Base-by-base conservation (phyloP, 2,888 invertebrate species). In the Fissipunctia ypsillon region DNA sequence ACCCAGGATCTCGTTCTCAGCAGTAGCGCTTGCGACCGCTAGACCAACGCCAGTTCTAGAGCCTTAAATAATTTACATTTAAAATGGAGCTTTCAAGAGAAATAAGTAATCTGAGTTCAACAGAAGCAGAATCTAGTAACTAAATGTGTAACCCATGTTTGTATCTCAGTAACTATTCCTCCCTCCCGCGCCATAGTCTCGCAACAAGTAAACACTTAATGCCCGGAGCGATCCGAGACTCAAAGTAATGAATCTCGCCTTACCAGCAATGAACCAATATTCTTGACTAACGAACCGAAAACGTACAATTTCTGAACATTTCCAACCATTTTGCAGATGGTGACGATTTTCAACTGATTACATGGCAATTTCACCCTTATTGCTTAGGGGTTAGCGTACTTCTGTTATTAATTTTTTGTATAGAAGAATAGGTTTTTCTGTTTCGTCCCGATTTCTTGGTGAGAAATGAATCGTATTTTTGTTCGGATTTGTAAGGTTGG, bases 351-450 rank as follows among this genome's bases (percentile, higher is more conserved):
- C 88, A 90, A 84, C 78, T 89, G 90, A 91, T 91, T 91, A 89
- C 91, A 91, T 89, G 90, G 90, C 91, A 94, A 93, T 92, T 93
- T 93, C 91, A 90, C 86, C 90, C 90, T 91, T 92, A 92, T 89
- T 91, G 87, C 91, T 85, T 87, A 82, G 80, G 69, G 82, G 81
- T 78, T 86, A 88, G 88, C 89, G 86, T 74, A 81, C 81, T 79
- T 76, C 76, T 83, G 77, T 84, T 87, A 88, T 89, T 90, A 90
- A 89, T 91, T 90, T 91, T 81, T 80, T 66, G 71, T 60, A 66
- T 71, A 78, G 73, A 87, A 85, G 65, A 85, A 79, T 78, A 54
- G 70, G 69, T 73, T 78, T 78, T 85, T 85, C 64, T 73, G 69
- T 80, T 84, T 75, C 64, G 61, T 50, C 28, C 28, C 60, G 60